Conservation (phyloP, 2,797 vertebrate species). For the Pangasius macronema region DNA sequence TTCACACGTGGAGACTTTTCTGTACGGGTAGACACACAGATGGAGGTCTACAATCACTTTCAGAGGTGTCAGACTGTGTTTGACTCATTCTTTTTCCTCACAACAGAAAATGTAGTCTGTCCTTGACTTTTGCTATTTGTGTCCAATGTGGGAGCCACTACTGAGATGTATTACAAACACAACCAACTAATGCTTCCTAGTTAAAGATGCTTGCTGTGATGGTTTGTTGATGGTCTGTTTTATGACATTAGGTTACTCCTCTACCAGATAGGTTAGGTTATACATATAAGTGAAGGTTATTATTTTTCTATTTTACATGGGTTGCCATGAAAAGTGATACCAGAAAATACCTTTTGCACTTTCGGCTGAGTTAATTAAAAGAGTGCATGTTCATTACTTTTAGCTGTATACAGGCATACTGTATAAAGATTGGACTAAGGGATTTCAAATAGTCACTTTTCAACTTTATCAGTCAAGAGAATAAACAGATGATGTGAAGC, state of each 20-base stretch:
- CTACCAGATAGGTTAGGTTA: neutral
- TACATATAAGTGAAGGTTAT: neutral
- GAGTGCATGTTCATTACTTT: neutral
- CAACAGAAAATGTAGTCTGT: constrained; percentile 61
- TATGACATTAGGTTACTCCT: neutral
- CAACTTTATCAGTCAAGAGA: neutral
- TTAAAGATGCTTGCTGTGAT: neutral
- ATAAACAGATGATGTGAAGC: constrained; percentile 8
- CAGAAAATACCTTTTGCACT: neutral
- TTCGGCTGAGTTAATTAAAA: neutral
- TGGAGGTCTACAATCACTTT: neutral
- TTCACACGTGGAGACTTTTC: neutral
- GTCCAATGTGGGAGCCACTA: neutral
- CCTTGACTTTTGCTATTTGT: constrained; percentile 37
- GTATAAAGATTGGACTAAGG: neutral
- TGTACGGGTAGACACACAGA: neutral
- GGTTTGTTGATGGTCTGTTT: neutral
- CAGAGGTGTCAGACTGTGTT: constrained; percentile 55
- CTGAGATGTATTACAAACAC: constrained; percentile 38
- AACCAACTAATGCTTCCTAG: constrained; percentile 8
- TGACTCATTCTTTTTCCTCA: constrained; percentile 66
- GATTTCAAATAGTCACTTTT: neutral
- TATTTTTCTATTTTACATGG: neutral
- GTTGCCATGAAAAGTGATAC: neutral
- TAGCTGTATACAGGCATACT: neutral